Evolutionary conservation across 2,888 invertebrate species (phyloP), one percentile per base, ranked within the genome.

Genomic region (Macrosoma leucophasiata): DNA sequence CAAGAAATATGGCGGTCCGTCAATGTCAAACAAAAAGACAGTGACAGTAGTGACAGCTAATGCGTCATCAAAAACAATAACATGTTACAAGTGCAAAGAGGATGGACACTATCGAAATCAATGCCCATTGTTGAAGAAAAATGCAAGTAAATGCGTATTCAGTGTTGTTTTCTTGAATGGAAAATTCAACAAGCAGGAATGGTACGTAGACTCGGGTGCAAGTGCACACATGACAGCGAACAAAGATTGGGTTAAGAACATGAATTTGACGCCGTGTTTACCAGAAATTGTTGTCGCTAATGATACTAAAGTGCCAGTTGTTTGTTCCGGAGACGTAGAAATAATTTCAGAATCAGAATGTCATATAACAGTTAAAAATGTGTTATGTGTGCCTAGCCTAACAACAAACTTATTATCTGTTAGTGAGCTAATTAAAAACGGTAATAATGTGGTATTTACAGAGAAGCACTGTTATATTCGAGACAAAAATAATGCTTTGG

Each of bases 221-320:
- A 47, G 43, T 27, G 33, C 35, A 19, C 46, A 47, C 11, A 36
- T 42, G 46, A 41, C 40, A 3, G 22, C 39, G 29, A 44, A 44
- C 13, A 17, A 40, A 34, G 6, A 22, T 28, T 44, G 42, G 36
- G 24, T 37, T 20, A 28, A 18, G n/a, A 37, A 41, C 20, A 27
- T 15, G 11, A 37, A 33, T 30, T 32, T 8, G 11, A 28, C 15
- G 20, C 27, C 22, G 10, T 27, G 31, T 30, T 39, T 34, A 31
- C 27, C 33, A 27, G 32, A 36, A 17, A 40, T 40, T 29, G 26
- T 29, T 7, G 36, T 36, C 7, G 35, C 39, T n/a, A 36, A 40
- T 9, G 21, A 40, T 23, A 25, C 33, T 13, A 36, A 17, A 29
- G 36, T 40, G 25, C 29, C 36, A 31, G 39, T 40, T 26, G 19